phyloP scores from a whole-genome alignment of 2,888 invertebrate species.

The Halictus quadricinctus region DNA sequence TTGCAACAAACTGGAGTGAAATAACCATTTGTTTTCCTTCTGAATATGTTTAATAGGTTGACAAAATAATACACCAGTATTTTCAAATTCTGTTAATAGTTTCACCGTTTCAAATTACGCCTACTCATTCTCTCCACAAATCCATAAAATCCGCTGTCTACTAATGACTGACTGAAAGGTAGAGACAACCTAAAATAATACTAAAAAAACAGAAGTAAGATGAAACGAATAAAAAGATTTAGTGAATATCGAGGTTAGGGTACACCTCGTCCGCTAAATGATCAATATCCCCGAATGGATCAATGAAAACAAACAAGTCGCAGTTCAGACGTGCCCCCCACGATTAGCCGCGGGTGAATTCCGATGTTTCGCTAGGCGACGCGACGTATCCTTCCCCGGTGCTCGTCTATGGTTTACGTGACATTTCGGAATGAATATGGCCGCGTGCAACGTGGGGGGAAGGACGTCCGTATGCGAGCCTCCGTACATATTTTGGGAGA shows the following conservation, averaged over 20 bases:
- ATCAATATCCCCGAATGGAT: not conserved
- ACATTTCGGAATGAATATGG: slow-evolving; percentile 77
- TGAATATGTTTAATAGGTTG: no score
- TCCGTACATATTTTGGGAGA: slow-evolving; percentile 79
- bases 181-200: no score
- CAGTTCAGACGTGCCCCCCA: slow-evolving; percentile 4
- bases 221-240: no score
- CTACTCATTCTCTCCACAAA: no score
- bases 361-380: slow-evolving; percentile 15
- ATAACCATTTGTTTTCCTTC: no score
- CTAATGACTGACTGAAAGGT: no score
- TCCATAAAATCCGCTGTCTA: no score
- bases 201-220: no score
- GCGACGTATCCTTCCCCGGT: slow-evolving; percentile 2
- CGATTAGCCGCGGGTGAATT: slow-evolving; percentile 23
- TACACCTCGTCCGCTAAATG: not conserved
- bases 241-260: not conserved
- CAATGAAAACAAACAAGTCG: slow-evolving; percentile 19
- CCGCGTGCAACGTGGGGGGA: slow-evolving; percentile 52
- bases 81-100: no score
- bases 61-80: no score
- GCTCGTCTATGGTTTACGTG: slow-evolving; percentile 73
- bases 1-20: no score
- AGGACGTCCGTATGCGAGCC: slow-evolving; percentile 54
- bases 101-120: no score